A percentile compares a stretch with the other conserved stretches of the same genome.
Conservation (phyloP, 2,797 vertebrate genomes). For the Triplophysa yarkandensis region DNA sequence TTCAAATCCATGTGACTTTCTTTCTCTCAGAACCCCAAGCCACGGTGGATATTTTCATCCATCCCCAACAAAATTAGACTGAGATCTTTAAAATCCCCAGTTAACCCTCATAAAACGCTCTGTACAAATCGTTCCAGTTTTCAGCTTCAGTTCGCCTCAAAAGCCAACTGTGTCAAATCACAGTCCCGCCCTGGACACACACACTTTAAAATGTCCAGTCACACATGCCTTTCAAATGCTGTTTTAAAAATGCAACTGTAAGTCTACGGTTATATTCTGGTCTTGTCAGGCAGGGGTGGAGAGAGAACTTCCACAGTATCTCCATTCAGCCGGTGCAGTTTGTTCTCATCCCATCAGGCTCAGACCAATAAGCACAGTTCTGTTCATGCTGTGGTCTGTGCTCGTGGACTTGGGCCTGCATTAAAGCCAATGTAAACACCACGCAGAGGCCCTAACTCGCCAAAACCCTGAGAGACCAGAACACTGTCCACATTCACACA, state of each 20-base stretch:
- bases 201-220: conserved; percentile 24
- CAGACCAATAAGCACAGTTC: conserved; percentile 70
- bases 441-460: conserved; percentile 54
- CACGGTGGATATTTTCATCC: neutral
- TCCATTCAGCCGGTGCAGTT: conserved; percentile 70
- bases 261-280: conserved; percentile 55
- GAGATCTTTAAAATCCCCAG: neutral
- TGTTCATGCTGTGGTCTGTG: conserved; percentile 67
- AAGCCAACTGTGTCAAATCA: conserved; percentile 29
- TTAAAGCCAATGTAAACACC: conserved; percentile 77
- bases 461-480: conserved; percentile 58
- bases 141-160: neutral
- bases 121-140: neutral
- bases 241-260: conserved; percentile 64
- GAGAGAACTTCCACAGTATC: conserved; percentile 64
- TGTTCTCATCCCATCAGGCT: conserved; percentile 69
- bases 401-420: conserved; percentile 56
- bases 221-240: conserved; percentile 53
- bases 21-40: neutral
- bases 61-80: neutral
- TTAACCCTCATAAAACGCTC: neutral
- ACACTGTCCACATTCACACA: conserved; percentile 51
- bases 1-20: neutral
- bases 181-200: neutral
- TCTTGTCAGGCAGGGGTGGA: conserved; percentile 52